Base-by-base conservation (phyloP, 2,113 vertebrate species). In the Cephalopholis sonnerati region DNA sequence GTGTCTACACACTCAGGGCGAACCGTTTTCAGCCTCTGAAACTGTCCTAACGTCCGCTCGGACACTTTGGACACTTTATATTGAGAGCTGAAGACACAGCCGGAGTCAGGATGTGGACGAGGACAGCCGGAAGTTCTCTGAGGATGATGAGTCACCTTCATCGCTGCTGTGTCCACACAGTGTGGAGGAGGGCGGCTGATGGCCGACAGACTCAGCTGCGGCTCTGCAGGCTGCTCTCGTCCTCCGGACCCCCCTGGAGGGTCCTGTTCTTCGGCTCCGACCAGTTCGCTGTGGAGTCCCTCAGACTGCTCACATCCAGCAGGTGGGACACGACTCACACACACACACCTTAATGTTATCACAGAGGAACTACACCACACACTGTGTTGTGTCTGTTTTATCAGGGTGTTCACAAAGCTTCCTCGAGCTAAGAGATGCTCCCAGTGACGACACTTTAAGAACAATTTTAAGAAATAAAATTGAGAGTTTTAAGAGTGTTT, bases 191-290 rank as follows among this genome's bases (percentile, higher is more conserved):
- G 0, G 1, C 10, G 6, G 0, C n/a, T 6, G 55, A 2, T 0
- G 44, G 53, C 8, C 0, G 13, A 20, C 74, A 13, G 39, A 12
- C 41, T 44, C 72, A 15, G 48, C 68, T 7, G 22, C 17, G 7
- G 4, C 16, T 53, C 25, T 64, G 57, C 8, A 61, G 71, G 6
- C 24, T 22, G 0, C 5, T 58, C 13, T 83, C 74, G 1, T 77
- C 92, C 11, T 79, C 85, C 1, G 87, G 88, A 65, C 96, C 96
- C 3, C 96, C 97, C 0, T 98, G 97, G 97, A 94, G 96, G 10
- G 91, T 99, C 7, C 77, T 99, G 15, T 99, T 99, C 87, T 98
- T 98, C 39, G 98, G 98, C 36, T 97, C 97, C 0, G 98, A 98
- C 82, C 87, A 88, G 0, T 99, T 99, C 82, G 96, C 98, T 2